A percentile compares a stretch with the other conserved stretches of the same genome.
phyloP scores from a whole-genome alignment of 2,113 vertebrate species.

The Oncorhynchus masou region DNA sequence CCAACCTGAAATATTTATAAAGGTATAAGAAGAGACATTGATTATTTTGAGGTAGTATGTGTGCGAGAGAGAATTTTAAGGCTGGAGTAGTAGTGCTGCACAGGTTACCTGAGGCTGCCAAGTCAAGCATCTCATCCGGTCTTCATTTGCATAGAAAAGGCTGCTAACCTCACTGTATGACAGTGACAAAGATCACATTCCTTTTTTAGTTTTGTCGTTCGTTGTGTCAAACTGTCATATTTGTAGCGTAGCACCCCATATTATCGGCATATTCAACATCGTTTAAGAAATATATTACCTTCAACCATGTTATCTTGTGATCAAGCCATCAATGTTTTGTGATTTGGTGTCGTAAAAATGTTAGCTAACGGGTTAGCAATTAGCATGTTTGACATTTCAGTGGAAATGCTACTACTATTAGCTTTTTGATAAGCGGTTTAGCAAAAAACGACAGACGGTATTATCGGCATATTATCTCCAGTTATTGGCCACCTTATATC shows the following conservation, averaged over 20 bases:
- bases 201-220: slow-evolving; percentile 15
- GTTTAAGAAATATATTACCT: too few relatives aligned
- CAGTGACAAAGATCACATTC: slow-evolving; percentile 7
- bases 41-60: slow-evolving; percentile 36
- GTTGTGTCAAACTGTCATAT: not conserved
- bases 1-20: slow-evolving; percentile 46
- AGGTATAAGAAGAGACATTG: slow-evolving; percentile 42
- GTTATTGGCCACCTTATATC: too few relatives aligned
- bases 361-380: too few relatives aligned
- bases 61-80: not conserved
- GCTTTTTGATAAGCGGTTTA: too few relatives aligned
- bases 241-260: not conserved
- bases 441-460: too few relatives aligned
- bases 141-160: slow-evolving; percentile 16
- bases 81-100: slow-evolving; percentile 30
- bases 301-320: too few relatives aligned
- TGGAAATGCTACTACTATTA: too few relatives aligned
- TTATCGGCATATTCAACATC: too few relatives aligned
- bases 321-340: too few relatives aligned
- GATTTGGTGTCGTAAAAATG: too few relatives aligned
- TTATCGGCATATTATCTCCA: too few relatives aligned
- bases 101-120: slow-evolving; percentile 40
- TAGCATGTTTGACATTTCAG: too few relatives aligned
- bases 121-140: slow-evolving; percentile 45
- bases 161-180: slow-evolving; percentile 15